phyloP scores from a whole-genome alignment of 2,888 invertebrate species.

The Sthenelais limicola region DNA sequence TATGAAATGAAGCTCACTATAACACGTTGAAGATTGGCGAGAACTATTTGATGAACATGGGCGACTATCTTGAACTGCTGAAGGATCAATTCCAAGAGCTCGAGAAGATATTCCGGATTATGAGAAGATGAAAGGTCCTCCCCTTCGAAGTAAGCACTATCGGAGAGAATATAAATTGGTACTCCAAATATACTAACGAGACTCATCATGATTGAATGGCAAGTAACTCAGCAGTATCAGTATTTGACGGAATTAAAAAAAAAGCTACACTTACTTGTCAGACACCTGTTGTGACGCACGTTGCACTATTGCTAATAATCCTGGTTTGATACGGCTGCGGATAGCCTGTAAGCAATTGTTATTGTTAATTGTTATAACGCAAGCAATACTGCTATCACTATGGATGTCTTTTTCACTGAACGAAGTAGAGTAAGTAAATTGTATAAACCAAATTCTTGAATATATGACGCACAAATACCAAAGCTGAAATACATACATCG shows the following conservation, averaged over 20 bases:
- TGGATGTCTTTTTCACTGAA: too few relatives aligned
- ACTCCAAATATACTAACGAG: too few relatives aligned
- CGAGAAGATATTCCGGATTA: conserved; percentile 71
- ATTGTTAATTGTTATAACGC: background rate
- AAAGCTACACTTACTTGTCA: conserved; percentile 70
- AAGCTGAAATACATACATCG: conserved; percentile 76
- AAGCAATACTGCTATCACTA: background rate
- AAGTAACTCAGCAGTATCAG: background rate
- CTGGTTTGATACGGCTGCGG: conserved; percentile 86
- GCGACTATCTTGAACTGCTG: conserved; percentile 88
- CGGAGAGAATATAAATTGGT: conserved; percentile 2
- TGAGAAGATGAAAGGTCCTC: conserved; percentile 64
- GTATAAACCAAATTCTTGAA: too few relatives aligned
- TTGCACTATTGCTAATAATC: conserved; percentile 85
- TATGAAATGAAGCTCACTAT: too few relatives aligned
- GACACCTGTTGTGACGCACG: conserved; percentile 85
- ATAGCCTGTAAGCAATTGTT: conserved; percentile 77
- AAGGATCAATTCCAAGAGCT: conserved; percentile 83
- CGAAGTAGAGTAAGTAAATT: too few relatives aligned
- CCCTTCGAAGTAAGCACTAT: conserved; percentile 64
- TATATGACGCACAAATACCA: background rate
- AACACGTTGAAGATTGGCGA: conserved; percentile 72
- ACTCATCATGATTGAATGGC: too few relatives aligned
- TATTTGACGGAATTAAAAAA: background rate
- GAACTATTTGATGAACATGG: conserved; percentile 81